Percentiles rank a stretch among this genome's conserved stretches.
These are phyloP conservation scores for Biston betularia DNA, from an alignment of 2,888 invertebrate genomes.

Conservation along the genomic window DNA sequence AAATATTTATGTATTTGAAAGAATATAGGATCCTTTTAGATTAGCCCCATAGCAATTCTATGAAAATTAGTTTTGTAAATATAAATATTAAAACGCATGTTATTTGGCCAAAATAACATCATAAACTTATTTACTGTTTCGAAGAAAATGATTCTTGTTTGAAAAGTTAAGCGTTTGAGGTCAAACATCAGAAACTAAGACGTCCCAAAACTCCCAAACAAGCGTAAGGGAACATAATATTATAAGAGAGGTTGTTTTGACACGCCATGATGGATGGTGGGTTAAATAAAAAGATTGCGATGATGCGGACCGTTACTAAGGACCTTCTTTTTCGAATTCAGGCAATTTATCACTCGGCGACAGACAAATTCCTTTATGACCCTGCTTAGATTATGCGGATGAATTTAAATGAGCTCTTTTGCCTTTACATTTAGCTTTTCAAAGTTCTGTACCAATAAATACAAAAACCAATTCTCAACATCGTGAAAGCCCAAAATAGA, in stretches of 20 bases:
- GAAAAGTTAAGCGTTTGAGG: neutral
- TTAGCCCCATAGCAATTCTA: too few relatives aligned
- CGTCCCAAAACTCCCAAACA: constrained; percentile 1
- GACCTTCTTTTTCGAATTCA: constrained; percentile 23
- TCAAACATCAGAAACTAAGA: neutral
- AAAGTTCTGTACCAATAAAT: neutral
- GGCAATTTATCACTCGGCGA: constrained; percentile 30
- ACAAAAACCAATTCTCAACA: neutral
- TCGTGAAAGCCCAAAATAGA: too few relatives aligned
- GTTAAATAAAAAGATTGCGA: constrained; percentile 50
- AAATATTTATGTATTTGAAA: too few relatives aligned
- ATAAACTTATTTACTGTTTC: too few relatives aligned
- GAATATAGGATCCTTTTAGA: too few relatives aligned
- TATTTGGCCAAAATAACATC: too few relatives aligned
- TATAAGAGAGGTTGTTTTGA: constrained; percentile 49
- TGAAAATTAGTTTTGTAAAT: too few relatives aligned
- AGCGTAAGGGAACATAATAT: constrained; percentile 14
- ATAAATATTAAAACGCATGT: too few relatives aligned
- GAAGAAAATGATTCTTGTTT: neutral
- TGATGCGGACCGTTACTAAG: constrained; percentile 22
- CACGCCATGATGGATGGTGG: constrained; percentile 60
- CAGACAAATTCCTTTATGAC: constrained; percentile 34
- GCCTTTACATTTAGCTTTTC: neutral
- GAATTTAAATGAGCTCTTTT: constrained; percentile 12
- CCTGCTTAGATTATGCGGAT: constrained; percentile 19